A percentile compares a stretch with the other conserved stretches of the same genome.
These are phyloP conservation scores for Margarornis squamiger DNA, from an alignment of 2,797 vertebrate species.

Conservation along the genomic window DNA sequence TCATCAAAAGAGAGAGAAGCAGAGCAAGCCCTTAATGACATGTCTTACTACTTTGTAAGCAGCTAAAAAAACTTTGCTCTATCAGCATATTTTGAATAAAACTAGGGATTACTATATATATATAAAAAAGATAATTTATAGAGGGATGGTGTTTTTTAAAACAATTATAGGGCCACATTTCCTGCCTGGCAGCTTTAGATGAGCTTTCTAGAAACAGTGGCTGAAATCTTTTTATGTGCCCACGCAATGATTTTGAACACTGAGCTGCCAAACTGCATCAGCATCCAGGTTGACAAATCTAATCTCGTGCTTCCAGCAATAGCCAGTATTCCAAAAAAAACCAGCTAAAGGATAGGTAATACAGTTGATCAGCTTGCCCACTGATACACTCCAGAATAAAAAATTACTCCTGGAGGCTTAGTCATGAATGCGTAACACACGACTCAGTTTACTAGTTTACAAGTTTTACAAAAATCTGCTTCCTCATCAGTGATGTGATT, in stretches of 20 bases:
- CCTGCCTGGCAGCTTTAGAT: background rate
- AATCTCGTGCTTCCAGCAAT: background rate
- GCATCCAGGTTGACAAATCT: background rate
- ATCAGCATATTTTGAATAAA: background rate
- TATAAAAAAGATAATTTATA: background rate
- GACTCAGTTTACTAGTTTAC: background rate
- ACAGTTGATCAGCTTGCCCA: background rate
- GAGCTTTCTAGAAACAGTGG: background rate
- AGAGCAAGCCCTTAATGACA: background rate
- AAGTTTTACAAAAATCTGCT: background rate
- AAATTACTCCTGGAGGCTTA: background rate
- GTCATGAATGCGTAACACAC: background rate
- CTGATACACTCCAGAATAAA: background rate
- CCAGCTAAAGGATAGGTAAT: background rate
- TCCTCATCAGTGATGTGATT: background rate
- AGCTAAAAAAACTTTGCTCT: background rate
- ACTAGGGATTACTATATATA: background rate
- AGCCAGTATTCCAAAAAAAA: background rate
- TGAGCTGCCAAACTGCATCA: background rate
- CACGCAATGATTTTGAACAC: background rate
- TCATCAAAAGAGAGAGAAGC: background rate
- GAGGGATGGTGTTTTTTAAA: background rate
- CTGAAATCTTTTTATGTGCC: background rate
- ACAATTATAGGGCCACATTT: background rate
- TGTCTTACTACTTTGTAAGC: background rate